Conservation (phyloP, 2,888 invertebrate genomes). For the Synergus itoensis region DNA sequence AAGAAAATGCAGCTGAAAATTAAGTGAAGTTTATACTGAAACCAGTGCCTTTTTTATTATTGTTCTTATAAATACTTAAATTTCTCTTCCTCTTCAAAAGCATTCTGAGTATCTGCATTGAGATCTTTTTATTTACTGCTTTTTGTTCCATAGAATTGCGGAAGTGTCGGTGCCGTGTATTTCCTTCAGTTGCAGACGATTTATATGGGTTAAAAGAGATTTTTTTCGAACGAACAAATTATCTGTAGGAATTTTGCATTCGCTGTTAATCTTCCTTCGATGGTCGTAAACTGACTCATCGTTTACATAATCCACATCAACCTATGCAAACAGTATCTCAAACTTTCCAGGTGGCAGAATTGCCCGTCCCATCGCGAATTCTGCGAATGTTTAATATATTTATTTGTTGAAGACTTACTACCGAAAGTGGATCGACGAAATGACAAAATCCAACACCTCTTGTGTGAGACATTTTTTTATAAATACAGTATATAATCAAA, state of each 20-base stretch:
- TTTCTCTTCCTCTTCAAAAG: neutral
- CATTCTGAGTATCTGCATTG: neutral
- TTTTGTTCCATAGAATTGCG: slow-evolving; percentile 30
- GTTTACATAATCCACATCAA: slow-evolving; percentile 35
- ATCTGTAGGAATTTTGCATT: slow-evolving; percentile 4
- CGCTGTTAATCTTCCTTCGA: slow-evolving; percentile 3
- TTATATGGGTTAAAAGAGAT: slow-evolving; percentile 22
- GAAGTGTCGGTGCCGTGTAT: slow-evolving; percentile 12
- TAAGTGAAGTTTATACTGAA: too few species aligned
- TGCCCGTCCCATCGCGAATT: neutral
- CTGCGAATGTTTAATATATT: neutral
- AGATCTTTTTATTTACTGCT: slow-evolving; percentile 12
- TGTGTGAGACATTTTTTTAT: neutral
- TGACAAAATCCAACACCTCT: neutral
- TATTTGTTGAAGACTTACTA: neutral
- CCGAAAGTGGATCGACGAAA: neutral
- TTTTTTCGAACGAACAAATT: slow-evolving; percentile 1
- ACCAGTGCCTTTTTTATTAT: too few species aligned
- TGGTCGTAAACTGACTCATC: slow-evolving; percentile 30
- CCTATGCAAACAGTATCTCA: neutral
- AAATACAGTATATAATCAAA: neutral
- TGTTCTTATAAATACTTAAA: neutral
- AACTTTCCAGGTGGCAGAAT: neutral
- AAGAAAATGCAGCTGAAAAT: too few species aligned
- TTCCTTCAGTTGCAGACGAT: slow-evolving; percentile 25